A percentile compares a stretch with the other conserved stretches of the same genome.
These are phyloP conservation scores for Latheticus oryzae DNA, from an alignment of 2,888 invertebrate genomes.

Conservation along the genomic window DNA sequence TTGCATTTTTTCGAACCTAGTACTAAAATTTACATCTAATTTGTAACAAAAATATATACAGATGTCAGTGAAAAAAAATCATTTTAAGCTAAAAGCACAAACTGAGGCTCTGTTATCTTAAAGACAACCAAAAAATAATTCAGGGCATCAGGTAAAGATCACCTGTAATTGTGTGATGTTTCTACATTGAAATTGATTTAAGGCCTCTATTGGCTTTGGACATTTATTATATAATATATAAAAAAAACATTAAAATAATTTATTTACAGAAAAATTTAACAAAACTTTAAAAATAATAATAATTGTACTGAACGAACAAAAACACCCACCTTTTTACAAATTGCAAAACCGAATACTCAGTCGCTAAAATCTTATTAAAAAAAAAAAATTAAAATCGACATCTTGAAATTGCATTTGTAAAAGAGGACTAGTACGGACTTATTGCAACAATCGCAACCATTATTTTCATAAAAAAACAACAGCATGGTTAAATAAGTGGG, in stretches of 20 bases:
- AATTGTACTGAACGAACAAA: slow-evolving; percentile 42
- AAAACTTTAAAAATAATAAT: slow-evolving; percentile 39
- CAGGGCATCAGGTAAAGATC: slow-evolving; percentile 34
- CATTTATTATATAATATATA: slow-evolving; percentile 52
- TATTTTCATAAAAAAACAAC: slow-evolving; percentile 25
- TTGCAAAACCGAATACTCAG: slow-evolving; percentile 39
- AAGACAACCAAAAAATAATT: slow-evolving; percentile 4
- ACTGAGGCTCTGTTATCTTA: slow-evolving; percentile 7
- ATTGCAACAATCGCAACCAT: slow-evolving; percentile 44
- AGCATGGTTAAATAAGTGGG: slow-evolving; percentile 41
- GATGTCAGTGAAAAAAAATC: no score
- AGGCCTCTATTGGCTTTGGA: slow-evolving; percentile 64
- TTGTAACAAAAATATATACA: slow-evolving; percentile 1
- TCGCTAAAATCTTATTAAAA: slow-evolving; percentile 28
- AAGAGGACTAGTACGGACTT: slow-evolving; percentile 46
- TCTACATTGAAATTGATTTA: slow-evolving; percentile 58
- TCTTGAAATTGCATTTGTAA: slow-evolving; percentile 38
- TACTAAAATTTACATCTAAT: slow-evolving; percentile 3
- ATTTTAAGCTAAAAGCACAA: no score
- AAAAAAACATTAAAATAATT: slow-evolving; percentile 55
- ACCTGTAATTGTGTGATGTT: slow-evolving; percentile 54
- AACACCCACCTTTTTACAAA: slow-evolving; percentile 40
- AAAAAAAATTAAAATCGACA: slow-evolving; percentile 18
- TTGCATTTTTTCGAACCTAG: not conserved
- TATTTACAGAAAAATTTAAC: slow-evolving; percentile 53